Evolutionary conservation across 2,888 invertebrate genomes (phyloP).

Genomic region (Arge pagana): DNA sequence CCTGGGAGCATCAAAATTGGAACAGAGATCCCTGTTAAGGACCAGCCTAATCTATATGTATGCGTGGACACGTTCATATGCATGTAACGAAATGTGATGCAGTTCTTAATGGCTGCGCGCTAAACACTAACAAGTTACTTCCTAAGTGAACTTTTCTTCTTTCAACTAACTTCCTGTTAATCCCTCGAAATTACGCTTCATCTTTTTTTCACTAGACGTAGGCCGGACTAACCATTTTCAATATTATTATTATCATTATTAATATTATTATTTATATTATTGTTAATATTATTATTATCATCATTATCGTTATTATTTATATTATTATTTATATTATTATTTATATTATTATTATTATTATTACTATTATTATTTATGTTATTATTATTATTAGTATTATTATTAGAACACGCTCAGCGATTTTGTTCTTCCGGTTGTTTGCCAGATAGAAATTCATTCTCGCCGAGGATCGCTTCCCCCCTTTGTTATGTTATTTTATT

Average conservation of each 20-base stretch:
- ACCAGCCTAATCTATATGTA: no score
- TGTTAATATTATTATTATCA: no score
- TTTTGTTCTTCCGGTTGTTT: background rate
- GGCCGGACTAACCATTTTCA: slow-evolving; percentile 51
- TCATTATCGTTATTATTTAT: slow-evolving; percentile 7
- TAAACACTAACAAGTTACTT: no score
- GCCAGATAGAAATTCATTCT: background rate
- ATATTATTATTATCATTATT: slow-evolving; percentile 4
- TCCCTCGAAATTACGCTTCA: slow-evolving; percentile 31
- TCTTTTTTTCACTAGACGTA: slow-evolving; percentile 47
- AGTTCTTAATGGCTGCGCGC: no score
- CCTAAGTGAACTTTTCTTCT: no score
- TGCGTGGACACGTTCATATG: no score
- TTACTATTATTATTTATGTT: background rate
- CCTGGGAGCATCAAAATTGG: no score
- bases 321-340: background rate
- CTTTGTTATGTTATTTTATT: background rate
- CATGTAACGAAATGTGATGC: no score
- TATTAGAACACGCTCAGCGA: no score
- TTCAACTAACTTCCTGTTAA: slow-evolving; percentile 27
- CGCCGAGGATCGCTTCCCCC: no score
- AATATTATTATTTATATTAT: background rate
- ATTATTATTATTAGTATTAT: no score
- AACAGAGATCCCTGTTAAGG: no score
- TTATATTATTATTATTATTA: slow-evolving; percentile 7